A percentile compares a stretch with the other conserved stretches of the same genome.
phyloP scores from a whole-genome alignment of 2,113 vertebrate genomes.

The Bos indicus region DNA sequence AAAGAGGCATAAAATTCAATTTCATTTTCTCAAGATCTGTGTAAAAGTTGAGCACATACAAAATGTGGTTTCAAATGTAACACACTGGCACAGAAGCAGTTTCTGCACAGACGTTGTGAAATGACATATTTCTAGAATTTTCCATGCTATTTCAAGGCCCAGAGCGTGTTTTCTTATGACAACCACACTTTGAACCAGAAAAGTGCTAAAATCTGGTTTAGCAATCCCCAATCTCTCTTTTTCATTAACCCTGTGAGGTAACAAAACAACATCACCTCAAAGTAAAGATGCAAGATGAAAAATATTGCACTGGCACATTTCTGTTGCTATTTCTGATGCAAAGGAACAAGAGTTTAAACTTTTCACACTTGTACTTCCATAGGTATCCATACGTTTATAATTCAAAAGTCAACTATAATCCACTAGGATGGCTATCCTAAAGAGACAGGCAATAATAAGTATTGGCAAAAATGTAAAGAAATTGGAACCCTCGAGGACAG shows the following conservation, averaged over 20 bases:
- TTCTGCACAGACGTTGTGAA: constrained; percentile 38
- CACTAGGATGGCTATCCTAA: neutral
- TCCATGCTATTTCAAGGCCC: constrained; percentile 25
- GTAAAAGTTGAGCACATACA: constrained; percentile 56
- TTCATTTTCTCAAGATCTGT: constrained; percentile 70
- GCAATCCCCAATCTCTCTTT: neutral
- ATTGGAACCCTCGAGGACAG: neutral
- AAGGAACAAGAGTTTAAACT: neutral
- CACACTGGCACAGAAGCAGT: constrained; percentile 33
- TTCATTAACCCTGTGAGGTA: constrained; percentile 36
- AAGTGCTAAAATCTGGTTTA: constrained; percentile 45
- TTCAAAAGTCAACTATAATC: neutral
- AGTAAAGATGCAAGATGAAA: constrained; percentile 1
- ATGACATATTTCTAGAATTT: constrained; percentile 61
- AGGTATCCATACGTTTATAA: neutral
- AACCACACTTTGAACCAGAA: constrained; percentile 11
- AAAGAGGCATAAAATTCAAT: constrained; percentile 73
- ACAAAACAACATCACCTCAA: constrained; percentile 24
- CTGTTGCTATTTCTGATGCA: neutral
- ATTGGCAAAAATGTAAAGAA: neutral
- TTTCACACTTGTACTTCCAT: neutral
- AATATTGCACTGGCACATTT: neutral
- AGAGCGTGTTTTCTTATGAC: constrained; percentile 35
- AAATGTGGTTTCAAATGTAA: constrained; percentile 59
- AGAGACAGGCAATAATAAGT: neutral